phyloP scores from a whole-genome alignment of 2,888 invertebrate species.

The Sphecodes monilicornis region DNA sequence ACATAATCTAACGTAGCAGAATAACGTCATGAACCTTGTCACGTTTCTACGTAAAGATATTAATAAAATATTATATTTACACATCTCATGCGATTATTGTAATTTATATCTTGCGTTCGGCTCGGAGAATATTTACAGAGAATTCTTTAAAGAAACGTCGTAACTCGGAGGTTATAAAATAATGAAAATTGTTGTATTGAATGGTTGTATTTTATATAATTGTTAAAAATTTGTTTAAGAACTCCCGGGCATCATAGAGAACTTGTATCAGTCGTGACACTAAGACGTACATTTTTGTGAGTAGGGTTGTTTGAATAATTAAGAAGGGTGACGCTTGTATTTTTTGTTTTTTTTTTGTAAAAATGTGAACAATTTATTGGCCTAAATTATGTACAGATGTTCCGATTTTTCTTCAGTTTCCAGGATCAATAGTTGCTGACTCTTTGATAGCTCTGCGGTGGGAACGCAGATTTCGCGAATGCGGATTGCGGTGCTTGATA shows the following conservation, averaged over 20 bases:
- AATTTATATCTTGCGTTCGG: too few relatives aligned
- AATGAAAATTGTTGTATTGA: too few relatives aligned
- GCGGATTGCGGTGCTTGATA: conserved; percentile 60
- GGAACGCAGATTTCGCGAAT: conserved; percentile 71
- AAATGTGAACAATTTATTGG: conserved; percentile 82
- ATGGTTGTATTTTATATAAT: too few relatives aligned
- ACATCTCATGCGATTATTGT: too few relatives aligned
- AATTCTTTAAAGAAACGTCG: too few relatives aligned
- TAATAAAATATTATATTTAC: too few relatives aligned
- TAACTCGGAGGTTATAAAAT: too few relatives aligned
- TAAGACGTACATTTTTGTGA: background rate
- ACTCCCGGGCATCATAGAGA: background rate
- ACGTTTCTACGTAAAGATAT: too few relatives aligned
- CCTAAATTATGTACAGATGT: conserved; percentile 83
- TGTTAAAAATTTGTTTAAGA: too few relatives aligned
- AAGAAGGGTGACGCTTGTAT: background rate
- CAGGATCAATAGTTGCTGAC: conserved; percentile 72
- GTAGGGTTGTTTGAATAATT: background rate
- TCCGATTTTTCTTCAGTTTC: conserved; percentile 18
- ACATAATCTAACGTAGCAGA: background rate
- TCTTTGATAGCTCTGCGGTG: conserved; percentile 77
- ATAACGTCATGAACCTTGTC: too few relatives aligned
- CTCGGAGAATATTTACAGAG: too few relatives aligned
- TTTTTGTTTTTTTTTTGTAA: conserved; percentile 58
- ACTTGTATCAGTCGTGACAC: background rate